Conservation (phyloP, 2,888 invertebrate species). For the Eristalis tenax region DNA sequence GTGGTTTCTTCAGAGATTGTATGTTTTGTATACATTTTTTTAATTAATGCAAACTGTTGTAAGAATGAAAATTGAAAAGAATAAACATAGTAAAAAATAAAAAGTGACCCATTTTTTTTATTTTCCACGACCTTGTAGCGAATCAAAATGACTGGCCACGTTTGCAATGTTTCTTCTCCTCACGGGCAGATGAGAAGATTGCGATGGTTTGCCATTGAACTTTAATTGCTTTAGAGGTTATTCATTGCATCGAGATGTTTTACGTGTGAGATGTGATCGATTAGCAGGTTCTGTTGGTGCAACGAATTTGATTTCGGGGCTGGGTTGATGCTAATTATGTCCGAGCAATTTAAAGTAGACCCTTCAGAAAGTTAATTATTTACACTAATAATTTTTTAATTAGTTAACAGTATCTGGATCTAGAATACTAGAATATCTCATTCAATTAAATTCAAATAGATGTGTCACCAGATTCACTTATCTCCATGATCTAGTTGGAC, state of each 20-base stretch:
- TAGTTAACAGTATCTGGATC: too few species aligned
- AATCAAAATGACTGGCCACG: not conserved
- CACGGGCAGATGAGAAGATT: not conserved
- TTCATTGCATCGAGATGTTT: not conserved
- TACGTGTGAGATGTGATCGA: not conserved
- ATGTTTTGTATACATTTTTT: constrained; percentile 50
- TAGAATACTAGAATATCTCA: not conserved
- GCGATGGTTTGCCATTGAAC: not conserved
- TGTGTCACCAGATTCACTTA: too few species aligned
- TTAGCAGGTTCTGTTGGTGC: not conserved
- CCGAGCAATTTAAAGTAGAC: not conserved
- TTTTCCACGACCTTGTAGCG: not conserved
- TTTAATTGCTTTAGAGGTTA: not conserved
- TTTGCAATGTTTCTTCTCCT: not conserved
- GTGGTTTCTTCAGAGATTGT: constrained; percentile 19
- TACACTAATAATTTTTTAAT: too few species aligned
- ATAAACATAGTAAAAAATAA: constrained; percentile 52
- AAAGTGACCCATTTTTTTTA: not conserved
- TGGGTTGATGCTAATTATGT: not conserved
- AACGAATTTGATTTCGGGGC: not conserved
- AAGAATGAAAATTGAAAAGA: constrained; percentile 38
- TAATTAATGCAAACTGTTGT: constrained; percentile 35
- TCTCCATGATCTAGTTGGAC: too few species aligned
- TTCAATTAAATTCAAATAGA: too few species aligned
- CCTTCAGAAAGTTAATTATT: not conserved